These are phyloP conservation scores for Loxodonta africana DNA, from an alignment of 2,113 vertebrate species.

Conservation along the genomic window DNA sequence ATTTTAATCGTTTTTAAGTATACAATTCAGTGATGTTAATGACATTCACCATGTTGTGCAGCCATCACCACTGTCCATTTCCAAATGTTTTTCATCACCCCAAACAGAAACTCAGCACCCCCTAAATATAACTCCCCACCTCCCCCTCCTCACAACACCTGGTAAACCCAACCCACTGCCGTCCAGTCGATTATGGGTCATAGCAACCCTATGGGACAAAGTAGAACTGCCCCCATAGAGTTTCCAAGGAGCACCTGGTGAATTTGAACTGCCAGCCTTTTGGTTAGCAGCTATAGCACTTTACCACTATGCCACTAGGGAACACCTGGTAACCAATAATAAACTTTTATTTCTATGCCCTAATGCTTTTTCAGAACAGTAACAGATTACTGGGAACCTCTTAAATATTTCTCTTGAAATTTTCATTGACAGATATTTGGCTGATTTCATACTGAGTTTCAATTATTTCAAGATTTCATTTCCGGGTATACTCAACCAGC, in stretches of 20 bases:
- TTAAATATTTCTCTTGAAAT: slow-evolving; percentile 62
- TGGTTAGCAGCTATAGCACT: too few relatives aligned
- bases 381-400: not conserved
- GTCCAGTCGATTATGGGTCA: too few relatives aligned
- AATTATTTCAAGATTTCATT: slow-evolving; percentile 74
- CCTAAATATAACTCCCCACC: not conserved
- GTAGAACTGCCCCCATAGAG: too few relatives aligned
- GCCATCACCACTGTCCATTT: not conserved
- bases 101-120: not conserved
- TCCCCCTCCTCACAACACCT: not conserved
- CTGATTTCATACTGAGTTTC: slow-evolving; percentile 52
- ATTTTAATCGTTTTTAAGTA: not conserved
- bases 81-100: not conserved
- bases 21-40: not conserved
- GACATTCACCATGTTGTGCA: too few relatives aligned
- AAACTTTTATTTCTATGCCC: not conserved
- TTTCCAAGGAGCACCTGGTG: too few relatives aligned
- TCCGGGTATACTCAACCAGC: slow-evolving; percentile 63
- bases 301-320: too few relatives aligned
- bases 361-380: slow-evolving; percentile 44
- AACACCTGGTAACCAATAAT: not conserved
- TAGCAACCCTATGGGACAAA: too few relatives aligned
- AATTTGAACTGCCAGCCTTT: too few relatives aligned
- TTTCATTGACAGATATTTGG: slow-evolving; percentile 60
- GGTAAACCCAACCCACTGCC: too few relatives aligned